Evolutionary conservation across 2,888 invertebrate species (phyloP).

Genomic region (Melanotus villosus): DNA sequence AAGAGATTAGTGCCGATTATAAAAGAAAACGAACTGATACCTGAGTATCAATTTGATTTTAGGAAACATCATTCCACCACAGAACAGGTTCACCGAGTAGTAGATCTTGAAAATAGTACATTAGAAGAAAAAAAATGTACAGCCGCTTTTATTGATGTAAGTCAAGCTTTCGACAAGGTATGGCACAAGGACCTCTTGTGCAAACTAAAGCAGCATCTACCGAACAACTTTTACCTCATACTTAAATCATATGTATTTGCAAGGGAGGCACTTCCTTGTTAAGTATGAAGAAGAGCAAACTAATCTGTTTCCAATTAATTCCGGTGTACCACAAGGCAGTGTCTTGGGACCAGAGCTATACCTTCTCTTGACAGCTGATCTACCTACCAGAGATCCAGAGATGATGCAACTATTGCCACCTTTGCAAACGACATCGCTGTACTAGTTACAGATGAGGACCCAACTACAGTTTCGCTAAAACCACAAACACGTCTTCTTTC

Average conservation of each 20-base stretch:
- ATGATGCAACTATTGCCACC: neutral
- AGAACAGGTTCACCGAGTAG: neutral
- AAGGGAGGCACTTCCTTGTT: slow-evolving; percentile 4
- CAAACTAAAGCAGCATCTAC: neutral
- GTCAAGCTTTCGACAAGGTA: neutral
- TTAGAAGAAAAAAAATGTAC: slow-evolving; percentile 2
- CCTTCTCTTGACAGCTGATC: neutral
- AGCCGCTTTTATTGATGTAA: neutral
- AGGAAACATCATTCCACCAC: neutral
- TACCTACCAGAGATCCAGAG: neutral
- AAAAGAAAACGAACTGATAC: neutral
- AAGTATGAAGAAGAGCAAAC: slow-evolving; percentile 18
- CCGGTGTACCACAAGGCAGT: slow-evolving; percentile 7
- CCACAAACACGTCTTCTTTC: neutral
- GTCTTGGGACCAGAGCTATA: neutral
- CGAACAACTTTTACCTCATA: neutral
- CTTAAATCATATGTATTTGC: neutral
- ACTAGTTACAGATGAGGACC: slow-evolving; percentile 2
- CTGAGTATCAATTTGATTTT: neutral
- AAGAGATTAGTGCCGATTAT: neutral
- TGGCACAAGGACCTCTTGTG: slow-evolving; percentile 11
- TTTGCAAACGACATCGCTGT: slow-evolving; percentile 1
- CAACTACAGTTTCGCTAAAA: neutral
- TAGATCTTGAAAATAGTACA: neutral
- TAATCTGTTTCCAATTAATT: neutral